Evolutionary conservation across 2,797 vertebrate genomes (phyloP).

Genomic region (Austrolebias charrua): DNA sequence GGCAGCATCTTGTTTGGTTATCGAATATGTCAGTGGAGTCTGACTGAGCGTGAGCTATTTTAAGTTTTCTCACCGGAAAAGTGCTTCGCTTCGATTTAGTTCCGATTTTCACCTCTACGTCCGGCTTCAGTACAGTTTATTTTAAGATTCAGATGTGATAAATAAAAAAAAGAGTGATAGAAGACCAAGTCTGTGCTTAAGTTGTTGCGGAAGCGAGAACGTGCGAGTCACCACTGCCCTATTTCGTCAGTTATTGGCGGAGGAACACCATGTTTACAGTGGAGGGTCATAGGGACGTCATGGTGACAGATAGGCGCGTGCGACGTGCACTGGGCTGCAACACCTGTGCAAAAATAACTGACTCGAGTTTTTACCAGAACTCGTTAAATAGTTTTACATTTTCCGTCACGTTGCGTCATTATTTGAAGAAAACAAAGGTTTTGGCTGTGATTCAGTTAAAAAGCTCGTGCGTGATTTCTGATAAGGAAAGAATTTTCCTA

Average conservation of each 20-base stretch:
- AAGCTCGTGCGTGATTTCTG: background rate
- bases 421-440: conserved; percentile 3
- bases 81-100: background rate
- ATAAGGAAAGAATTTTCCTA: too few relatives aligned
- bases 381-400: background rate
- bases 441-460: conserved; percentile 55
- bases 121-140: background rate
- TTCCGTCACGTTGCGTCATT: conserved; percentile 58
- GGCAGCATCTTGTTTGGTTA: background rate
- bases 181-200: background rate
- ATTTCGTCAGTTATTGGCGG: conserved; percentile 64
- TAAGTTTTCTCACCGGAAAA: background rate
- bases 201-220: background rate
- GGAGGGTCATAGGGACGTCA: conserved; percentile 51
- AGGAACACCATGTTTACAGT: conserved; percentile 80
- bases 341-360: conserved; percentile 5
- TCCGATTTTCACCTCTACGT: background rate
- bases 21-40: background rate
- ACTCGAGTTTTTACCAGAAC: background rate
- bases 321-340: background rate
- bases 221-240: conserved; percentile 42
- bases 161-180: background rate
- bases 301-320: conserved; percentile 50
- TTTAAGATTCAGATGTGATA: rapidly evolving
- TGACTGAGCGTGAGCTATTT: background rate